Evolutionary conservation across 2,888 invertebrate species (phyloP).

Genomic region (Brachypterus glaber): DNA sequence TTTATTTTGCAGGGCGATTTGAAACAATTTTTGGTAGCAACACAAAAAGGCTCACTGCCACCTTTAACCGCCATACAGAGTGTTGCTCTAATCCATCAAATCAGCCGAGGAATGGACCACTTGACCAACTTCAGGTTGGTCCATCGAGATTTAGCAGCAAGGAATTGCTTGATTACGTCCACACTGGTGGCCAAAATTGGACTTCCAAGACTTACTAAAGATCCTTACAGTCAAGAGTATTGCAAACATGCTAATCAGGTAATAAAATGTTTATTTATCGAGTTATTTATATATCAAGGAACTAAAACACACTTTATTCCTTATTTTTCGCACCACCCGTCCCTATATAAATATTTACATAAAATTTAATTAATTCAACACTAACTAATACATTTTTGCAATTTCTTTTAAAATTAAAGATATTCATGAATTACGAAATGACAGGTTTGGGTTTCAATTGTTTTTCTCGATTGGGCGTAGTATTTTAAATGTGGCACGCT

Average conservation of each 20-base stretch:
- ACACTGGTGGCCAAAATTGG: conserved; percentile 76
- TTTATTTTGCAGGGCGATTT: conserved; percentile 66
- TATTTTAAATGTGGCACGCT: too few species aligned
- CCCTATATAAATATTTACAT: too few species aligned
- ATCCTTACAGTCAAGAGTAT: conserved; percentile 85
- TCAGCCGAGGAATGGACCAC: conserved; percentile 75
- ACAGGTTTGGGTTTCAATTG: too few species aligned
- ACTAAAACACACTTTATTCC: too few species aligned
- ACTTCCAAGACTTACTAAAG: conserved; percentile 66
- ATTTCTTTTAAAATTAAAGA: too few species aligned
- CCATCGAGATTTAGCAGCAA: conserved; percentile 86
- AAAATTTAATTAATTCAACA: too few species aligned
- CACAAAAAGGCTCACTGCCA: conserved; percentile 45
- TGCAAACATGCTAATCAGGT: conserved; percentile 73
- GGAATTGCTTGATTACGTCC: conserved; percentile 83
- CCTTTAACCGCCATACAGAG: conserved; percentile 60
- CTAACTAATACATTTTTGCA: too few species aligned
- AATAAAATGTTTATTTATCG: conserved; percentile 7
- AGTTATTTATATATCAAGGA: too few species aligned
- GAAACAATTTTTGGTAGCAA: conserved; percentile 76
- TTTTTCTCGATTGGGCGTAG: too few species aligned
- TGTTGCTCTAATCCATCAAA: conserved; percentile 60
- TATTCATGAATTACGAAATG: too few species aligned
- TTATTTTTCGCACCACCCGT: too few species aligned
- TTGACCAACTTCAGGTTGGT: conserved; percentile 64